Conservation (phyloP, 2,797 vertebrate genomes). For the Anolis apletophallus region DNA sequence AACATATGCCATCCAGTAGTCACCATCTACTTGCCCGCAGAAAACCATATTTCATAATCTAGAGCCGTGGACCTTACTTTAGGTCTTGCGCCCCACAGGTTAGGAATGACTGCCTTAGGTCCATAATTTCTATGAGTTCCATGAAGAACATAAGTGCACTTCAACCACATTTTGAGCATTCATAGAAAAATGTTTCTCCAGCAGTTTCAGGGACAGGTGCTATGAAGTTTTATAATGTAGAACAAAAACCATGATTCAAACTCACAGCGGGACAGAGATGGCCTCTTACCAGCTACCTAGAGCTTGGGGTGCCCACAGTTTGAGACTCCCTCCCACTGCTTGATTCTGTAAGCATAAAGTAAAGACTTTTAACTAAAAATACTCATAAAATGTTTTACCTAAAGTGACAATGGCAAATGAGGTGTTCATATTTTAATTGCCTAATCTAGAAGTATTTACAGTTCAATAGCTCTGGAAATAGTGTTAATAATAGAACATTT, state of each 20-base stretch:
- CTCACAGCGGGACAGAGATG: slow-evolving; percentile 26
- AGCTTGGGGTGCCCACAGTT: neutral
- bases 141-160: neutral
- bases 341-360: slow-evolving; percentile 32
- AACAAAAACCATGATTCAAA: slow-evolving; percentile 8
- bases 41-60: no score
- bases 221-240: neutral
- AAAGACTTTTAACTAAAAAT: slow-evolving; percentile 50
- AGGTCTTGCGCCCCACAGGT: no score
- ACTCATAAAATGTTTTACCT: slow-evolving; percentile 49
- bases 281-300: neutral
- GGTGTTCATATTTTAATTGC: slow-evolving; percentile 53
- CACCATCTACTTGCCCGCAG: no score
- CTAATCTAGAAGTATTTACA: slow-evolving; percentile 43
- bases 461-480: slow-evolving; percentile 62
- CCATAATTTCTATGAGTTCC: neutral
- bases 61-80: no score
- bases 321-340: neutral
- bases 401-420: slow-evolving; percentile 45
- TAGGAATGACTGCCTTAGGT: neutral
- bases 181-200: slow-evolving; percentile 3
- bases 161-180: slow-evolving; percentile 25
- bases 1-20: no score
- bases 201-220: slow-evolving; percentile 1
- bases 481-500: slow-evolving; percentile 60